These are phyloP conservation scores for Cenopis cana DNA, from an alignment of 2,888 invertebrate species.

Conservation along the genomic window DNA sequence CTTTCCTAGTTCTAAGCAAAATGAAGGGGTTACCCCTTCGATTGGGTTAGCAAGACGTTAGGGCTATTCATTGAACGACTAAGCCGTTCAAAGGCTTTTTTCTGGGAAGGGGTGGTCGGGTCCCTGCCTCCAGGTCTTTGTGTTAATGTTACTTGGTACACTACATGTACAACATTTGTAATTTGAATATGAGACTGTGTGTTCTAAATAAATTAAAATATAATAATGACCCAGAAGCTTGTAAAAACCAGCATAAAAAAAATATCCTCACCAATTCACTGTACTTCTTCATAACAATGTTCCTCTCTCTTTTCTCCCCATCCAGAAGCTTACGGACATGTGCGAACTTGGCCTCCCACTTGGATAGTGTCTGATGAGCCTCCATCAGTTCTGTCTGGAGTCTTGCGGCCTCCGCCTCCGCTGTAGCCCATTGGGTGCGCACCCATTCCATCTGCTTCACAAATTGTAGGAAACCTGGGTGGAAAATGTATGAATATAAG, in stretches of 20 bases:
- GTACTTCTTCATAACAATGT: slow-evolving; percentile 89
- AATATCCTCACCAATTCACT: slow-evolving; percentile 86
- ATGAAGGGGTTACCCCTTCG: too few species aligned
- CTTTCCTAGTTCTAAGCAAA: too few species aligned
- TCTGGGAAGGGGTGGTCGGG: too few species aligned
- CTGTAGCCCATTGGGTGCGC: slow-evolving; percentile 87
- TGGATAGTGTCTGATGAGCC: slow-evolving; percentile 88
- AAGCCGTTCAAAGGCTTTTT: too few species aligned
- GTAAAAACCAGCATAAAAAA: neutral
- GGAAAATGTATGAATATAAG: slow-evolving; percentile 30
- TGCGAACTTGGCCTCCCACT: slow-evolving; percentile 92
- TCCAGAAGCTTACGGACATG: slow-evolving; percentile 93
- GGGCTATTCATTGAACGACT: too few species aligned
- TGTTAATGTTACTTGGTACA: too few species aligned
- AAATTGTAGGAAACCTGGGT: slow-evolving; percentile 89
- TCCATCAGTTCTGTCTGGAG: slow-evolving; percentile 89
- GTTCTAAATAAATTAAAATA: too few species aligned
- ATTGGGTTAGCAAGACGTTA: too few species aligned
- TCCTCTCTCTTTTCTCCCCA: slow-evolving; percentile 89
- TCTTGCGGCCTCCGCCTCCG: slow-evolving; percentile 89
- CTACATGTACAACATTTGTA: too few species aligned
- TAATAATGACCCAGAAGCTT: too few species aligned
- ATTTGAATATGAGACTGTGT: too few species aligned
- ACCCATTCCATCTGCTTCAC: slow-evolving; percentile 90
- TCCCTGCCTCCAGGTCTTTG: too few species aligned